These are phyloP conservation scores for Nasonovia ribisnigri DNA, from an alignment of 2,888 invertebrate genomes.

Conservation along the genomic window DNA sequence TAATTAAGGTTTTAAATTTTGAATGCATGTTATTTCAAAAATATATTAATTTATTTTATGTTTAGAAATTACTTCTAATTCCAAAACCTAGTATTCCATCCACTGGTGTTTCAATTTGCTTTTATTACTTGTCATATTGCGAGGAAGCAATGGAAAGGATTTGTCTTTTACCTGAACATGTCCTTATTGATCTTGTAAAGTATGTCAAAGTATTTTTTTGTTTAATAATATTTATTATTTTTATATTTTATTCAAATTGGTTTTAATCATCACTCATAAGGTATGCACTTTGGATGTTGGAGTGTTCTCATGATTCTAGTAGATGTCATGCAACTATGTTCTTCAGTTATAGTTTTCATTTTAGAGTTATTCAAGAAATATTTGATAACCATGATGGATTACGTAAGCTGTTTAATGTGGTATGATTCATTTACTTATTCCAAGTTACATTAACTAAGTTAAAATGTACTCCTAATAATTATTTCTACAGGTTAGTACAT, in stretches of 20 bases:
- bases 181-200: slow-evolving; percentile 58
- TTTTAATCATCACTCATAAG: slow-evolving; percentile 70
- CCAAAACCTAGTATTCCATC: slow-evolving; percentile 95
- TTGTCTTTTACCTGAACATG: slow-evolving; percentile 83
- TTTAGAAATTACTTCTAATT: slow-evolving; percentile 85
- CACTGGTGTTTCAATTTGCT: slow-evolving; percentile 94
- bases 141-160: slow-evolving; percentile 98
- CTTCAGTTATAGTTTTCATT: slow-evolving; percentile 94
- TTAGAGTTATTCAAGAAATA: slow-evolving; percentile 91
- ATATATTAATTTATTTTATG: slow-evolving; percentile 12
- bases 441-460: background rate
- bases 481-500: slow-evolving; percentile 79
- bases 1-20: background rate
- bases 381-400: slow-evolving; percentile 96
- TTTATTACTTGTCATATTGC: slow-evolving; percentile 96
- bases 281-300: slow-evolving; percentile 94
- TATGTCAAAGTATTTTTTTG: slow-evolving; percentile 12
- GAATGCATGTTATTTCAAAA: background rate
- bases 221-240: background rate
- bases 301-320: slow-evolving; percentile 97
- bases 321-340: slow-evolving; percentile 98
- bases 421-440: slow-evolving; percentile 71
- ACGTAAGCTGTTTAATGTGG: slow-evolving; percentile 93
- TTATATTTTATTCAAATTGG: background rate
- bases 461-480: background rate